Percentiles rank a stretch among this genome's conserved stretches.
These are phyloP conservation scores for Anableps anableps DNA, from an alignment of 2,797 vertebrate genomes.

Conservation along the genomic window DNA sequence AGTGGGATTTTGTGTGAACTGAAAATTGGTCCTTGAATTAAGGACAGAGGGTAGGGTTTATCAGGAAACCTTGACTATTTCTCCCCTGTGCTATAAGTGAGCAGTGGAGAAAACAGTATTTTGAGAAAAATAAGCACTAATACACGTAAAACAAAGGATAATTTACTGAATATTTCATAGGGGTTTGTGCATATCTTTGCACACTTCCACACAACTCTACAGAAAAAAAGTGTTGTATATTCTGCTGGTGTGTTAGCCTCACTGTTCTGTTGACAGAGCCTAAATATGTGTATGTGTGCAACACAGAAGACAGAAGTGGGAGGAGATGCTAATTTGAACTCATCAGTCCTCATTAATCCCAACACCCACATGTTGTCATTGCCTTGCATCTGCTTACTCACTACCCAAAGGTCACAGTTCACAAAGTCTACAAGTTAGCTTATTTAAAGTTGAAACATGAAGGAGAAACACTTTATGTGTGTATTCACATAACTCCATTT, in stretches of 20 bases:
- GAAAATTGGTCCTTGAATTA: background rate
- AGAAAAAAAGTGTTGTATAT: background rate
- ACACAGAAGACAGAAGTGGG: background rate
- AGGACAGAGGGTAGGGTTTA: background rate
- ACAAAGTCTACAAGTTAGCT: background rate
- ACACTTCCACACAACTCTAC: background rate
- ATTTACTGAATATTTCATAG: background rate
- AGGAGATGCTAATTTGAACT: constrained; percentile 7
- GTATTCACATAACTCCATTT: background rate
- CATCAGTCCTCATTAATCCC: background rate
- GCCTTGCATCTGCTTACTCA: background rate
- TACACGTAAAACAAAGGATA: background rate
- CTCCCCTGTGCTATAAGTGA: background rate
- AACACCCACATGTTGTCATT: background rate
- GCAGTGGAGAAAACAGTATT: background rate
- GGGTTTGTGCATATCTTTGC: background rate
- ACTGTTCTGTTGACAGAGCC: background rate
- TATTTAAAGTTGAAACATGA: background rate
- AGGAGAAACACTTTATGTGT: background rate
- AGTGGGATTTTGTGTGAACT: background rate
- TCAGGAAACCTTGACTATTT: background rate
- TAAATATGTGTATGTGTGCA: background rate
- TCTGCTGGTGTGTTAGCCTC: background rate
- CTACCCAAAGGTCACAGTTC: constrained; percentile 2
- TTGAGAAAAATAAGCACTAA: background rate